Percentiles rank a stretch among this genome's conserved stretches.
Conservation (phyloP, 2,113 vertebrate genomes). For the Megalops atlanticus region DNA sequence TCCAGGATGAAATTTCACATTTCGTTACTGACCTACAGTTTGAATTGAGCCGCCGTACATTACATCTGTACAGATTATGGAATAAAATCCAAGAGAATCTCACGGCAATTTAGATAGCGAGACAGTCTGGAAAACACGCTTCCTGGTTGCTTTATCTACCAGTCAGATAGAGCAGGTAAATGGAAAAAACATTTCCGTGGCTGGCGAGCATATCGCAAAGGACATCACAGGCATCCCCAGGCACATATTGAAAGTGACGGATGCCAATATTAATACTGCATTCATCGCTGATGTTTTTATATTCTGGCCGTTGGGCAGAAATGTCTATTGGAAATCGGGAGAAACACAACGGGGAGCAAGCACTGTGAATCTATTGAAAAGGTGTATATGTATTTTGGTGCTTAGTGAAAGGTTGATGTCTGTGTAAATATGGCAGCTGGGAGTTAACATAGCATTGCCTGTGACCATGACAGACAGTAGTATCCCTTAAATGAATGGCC, state of each 20-base stretch:
- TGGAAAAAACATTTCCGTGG: neutral
- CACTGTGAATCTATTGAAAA: neutral
- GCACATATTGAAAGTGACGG: neutral
- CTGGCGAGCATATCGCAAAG: conserved; percentile 1
- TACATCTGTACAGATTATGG: neutral
- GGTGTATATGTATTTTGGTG: neutral
- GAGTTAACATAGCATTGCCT: no score
- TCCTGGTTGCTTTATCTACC: conserved; percentile 6
- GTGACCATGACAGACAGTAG: no score
- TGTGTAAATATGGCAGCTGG: neutral
- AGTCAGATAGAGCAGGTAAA: conserved; percentile 6
- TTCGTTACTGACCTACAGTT: neutral
- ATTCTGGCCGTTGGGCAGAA: neutral
- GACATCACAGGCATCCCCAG: neutral
- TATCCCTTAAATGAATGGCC: no score
- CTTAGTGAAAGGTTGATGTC: neutral
- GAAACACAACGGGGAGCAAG: neutral
- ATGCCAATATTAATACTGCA: neutral
- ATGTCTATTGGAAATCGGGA: neutral
- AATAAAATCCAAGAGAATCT: neutral
- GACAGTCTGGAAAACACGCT: neutral
- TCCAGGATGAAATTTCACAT: neutral
- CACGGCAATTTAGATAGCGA: neutral
- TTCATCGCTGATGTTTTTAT: neutral
- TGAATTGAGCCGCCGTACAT: neutral